Base-by-base conservation (phyloP, 2,888 invertebrate genomes). In the Tridacna crocea region DNA sequence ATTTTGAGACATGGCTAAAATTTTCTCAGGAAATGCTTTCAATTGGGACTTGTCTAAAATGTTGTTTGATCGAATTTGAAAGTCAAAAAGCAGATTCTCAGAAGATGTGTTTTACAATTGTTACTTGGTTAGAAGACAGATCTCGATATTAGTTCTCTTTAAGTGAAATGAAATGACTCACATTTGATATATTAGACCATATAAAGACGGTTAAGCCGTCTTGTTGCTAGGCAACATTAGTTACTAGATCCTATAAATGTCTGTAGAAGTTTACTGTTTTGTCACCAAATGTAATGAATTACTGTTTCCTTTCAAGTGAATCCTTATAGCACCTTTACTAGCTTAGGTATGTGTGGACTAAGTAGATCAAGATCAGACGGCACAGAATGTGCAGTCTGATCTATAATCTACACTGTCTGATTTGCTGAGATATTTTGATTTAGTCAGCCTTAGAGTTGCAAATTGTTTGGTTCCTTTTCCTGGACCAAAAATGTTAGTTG, bases 161-260 rank as follows among this genome's bases (percentile, higher is more conserved):
- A 1, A 24, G 26, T 12, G 19, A 63, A 36, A 8, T 36, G 36
- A 36, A 36, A 36, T 36, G 36, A 36, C 36, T 36, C 36, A 36
- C 36, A 36, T 36, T 36, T 36, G 36, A 36, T 36, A 36, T 36
- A 36, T 36, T 36, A 36, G 36, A 36, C 27, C 63, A 24, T 26
- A 63, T 19, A 63, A 63, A 63, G 26, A 27, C 63, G 4, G 26
- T 46, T 46, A 68, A 68, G 36, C 2, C 3, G n/a, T 68, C 68
- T 68, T 36, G 68, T 68, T 68, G 68, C 68, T 68, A 68, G 68
- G 68, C 68, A 68, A 68, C 68, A 12, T 47, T 22, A 46, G 68
- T 68, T 47, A 68, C 27, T 46, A 22, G 47, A 68, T 47, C 68
- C 68, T 27, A 47, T 68, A 22, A 68, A 68, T 68, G 68, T 68